Conservation (phyloP, 1,140 invertebrate genomes). For the Rhizoglyphus robini region DNA sequence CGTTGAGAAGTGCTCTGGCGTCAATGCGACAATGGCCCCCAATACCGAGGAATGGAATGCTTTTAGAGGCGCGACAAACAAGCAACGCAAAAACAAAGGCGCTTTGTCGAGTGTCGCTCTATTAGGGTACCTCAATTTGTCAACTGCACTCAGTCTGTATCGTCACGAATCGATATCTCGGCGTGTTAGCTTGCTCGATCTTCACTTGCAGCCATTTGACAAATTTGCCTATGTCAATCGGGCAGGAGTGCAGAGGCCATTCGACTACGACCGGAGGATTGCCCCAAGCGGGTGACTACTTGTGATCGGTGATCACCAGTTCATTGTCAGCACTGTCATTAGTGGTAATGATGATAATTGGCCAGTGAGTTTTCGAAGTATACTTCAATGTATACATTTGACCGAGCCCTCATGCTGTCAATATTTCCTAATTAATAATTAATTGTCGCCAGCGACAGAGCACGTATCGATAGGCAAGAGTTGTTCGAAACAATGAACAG, state of each 20-base stretch:
- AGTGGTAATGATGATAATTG: not conserved
- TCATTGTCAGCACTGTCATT: not conserved
- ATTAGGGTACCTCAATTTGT: not conserved
- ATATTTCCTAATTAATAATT: conserved; percentile 4
- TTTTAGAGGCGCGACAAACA: too few relatives aligned
- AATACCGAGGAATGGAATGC: too few relatives aligned
- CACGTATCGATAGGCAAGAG: not conserved
- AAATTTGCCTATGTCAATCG: not conserved
- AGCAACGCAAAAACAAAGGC: too few relatives aligned
- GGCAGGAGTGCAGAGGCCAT: too few relatives aligned
- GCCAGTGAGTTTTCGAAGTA: not conserved
- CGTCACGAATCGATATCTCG: not conserved
- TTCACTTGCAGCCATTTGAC: not conserved
- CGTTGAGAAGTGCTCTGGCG: too few relatives aligned
- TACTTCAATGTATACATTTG: too few relatives aligned
- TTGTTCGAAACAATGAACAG: not conserved
- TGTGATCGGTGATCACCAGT: too few relatives aligned
- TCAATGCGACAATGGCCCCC: too few relatives aligned
- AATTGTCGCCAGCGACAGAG: not conserved
- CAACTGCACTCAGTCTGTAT: not conserved
- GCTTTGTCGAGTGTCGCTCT: not conserved
- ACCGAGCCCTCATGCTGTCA: not conserved
- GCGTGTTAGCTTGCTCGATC: not conserved
- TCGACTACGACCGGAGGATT: too few relatives aligned
- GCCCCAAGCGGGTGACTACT: too few relatives aligned